phyloP scores from a whole-genome alignment of 2,797 vertebrate species.

The Acridotheres tristis region DNA sequence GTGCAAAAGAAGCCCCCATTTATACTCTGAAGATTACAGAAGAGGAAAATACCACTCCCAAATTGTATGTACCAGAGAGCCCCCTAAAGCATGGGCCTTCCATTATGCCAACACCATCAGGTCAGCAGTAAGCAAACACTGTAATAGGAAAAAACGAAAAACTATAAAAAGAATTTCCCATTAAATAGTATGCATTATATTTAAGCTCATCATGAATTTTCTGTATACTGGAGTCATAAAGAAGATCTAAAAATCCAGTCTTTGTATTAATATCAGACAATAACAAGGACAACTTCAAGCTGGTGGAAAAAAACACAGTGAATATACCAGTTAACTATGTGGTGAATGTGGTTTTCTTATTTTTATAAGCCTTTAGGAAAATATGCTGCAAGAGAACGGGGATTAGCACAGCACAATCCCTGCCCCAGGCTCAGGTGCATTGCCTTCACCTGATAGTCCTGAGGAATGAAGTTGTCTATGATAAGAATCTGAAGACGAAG shows the following conservation, averaged over 20 bases:
- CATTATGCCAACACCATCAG: neutral
- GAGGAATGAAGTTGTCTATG: conserved; percentile 98
- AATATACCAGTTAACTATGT: neutral
- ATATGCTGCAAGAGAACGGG: neutral
- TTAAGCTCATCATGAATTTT: neutral
- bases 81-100: neutral
- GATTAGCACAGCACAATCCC: neutral
- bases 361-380: neutral
- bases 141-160: neutral
- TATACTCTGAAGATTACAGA: neutral
- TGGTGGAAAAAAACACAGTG: neutral
- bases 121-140: neutral
- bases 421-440: neutral
- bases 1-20: fast-evolving
- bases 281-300: neutral
- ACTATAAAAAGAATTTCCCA: neutral
- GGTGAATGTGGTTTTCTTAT: neutral
- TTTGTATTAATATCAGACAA: neutral
- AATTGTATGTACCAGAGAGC: fast-evolving
- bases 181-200: neutral
- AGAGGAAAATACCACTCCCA: neutral
- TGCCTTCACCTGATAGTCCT: conserved; percentile 89
- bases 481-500: conserved; percentile 97
- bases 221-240: neutral
- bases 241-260: neutral